A percentile compares a stretch with the other conserved stretches of the same genome.
phyloP scores from a whole-genome alignment of 2,888 invertebrate genomes.

The Erannis defoliaria region DNA sequence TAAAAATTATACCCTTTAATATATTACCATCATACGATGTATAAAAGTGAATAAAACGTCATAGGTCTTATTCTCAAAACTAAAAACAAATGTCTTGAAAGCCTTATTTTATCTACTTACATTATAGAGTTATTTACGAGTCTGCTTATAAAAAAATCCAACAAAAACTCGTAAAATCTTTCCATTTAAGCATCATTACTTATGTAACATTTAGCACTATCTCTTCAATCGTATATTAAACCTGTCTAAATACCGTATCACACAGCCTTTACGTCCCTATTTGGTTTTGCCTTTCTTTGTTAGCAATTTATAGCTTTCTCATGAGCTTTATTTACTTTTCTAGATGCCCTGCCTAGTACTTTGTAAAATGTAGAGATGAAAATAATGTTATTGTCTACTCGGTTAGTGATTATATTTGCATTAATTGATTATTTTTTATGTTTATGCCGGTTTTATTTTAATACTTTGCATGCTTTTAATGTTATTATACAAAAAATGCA shows the following conservation, averaged over 20 bases:
- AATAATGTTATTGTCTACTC: neutral
- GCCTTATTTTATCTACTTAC: neutral
- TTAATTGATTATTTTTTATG: too few species aligned
- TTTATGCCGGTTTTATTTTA: too few species aligned
- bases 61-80: too few species aligned
- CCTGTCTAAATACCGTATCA: slow-evolving; percentile 53
- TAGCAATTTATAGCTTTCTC: slow-evolving; percentile 81
- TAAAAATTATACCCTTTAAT: too few species aligned
- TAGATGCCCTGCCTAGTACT: slow-evolving; percentile 56
- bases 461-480: too few species aligned
- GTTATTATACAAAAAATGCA: too few species aligned
- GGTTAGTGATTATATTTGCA: neutral
- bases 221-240: slow-evolving; percentile 61
- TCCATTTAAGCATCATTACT: neutral
- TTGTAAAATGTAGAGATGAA: slow-evolving; percentile 19
- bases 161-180: neutral
- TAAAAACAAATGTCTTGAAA: too few species aligned
- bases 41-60: too few species aligned
- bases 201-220: slow-evolving; percentile 51
- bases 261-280: slow-evolving; percentile 52
- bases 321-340: slow-evolving; percentile 85
- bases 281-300: slow-evolving; percentile 67
- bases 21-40: too few species aligned
- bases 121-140: neutral
- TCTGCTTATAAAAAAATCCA: neutral